Conservation (phyloP, 2,113 vertebrate genomes). For the Crocuta crocuta region DNA sequence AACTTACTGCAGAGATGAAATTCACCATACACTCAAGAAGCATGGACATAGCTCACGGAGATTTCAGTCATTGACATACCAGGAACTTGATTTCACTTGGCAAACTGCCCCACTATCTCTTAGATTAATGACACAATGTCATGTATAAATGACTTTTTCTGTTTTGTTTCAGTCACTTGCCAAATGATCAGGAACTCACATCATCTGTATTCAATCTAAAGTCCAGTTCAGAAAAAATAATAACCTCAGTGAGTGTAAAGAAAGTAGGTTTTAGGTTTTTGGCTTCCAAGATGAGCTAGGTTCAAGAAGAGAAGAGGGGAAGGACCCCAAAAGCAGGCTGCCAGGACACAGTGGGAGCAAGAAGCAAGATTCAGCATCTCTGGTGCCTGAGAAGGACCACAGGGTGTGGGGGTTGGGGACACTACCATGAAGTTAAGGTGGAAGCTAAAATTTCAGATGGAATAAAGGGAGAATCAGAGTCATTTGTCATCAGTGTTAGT, state of each 20-base stretch:
- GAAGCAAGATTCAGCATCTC: not conserved
- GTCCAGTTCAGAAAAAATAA: not conserved
- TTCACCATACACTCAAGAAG: accelerated
- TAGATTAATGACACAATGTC: not conserved
- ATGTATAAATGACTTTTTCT: not conserved
- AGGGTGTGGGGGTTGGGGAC: accelerated
- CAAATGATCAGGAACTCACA: not conserved
- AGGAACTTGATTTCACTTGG: not conserved
- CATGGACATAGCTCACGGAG: not conserved
- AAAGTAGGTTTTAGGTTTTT: not conserved
- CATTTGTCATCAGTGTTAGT: not conserved
- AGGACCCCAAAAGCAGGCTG: not conserved
- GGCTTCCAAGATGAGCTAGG: not conserved
- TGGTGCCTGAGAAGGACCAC: too few species aligned
- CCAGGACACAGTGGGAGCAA: not conserved
- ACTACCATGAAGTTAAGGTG: not conserved
- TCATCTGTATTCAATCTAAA: not conserved
- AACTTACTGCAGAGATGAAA: accelerated
- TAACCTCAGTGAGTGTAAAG: not conserved
- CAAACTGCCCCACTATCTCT: not conserved
- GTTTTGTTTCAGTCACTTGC: not conserved
- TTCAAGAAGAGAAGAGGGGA: not conserved
- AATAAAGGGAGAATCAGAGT: not conserved
- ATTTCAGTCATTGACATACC: not conserved
- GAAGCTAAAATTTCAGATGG: not conserved